phyloP scores from a whole-genome alignment of 2,113 vertebrate genomes.

The Catharus minimus region DNA sequence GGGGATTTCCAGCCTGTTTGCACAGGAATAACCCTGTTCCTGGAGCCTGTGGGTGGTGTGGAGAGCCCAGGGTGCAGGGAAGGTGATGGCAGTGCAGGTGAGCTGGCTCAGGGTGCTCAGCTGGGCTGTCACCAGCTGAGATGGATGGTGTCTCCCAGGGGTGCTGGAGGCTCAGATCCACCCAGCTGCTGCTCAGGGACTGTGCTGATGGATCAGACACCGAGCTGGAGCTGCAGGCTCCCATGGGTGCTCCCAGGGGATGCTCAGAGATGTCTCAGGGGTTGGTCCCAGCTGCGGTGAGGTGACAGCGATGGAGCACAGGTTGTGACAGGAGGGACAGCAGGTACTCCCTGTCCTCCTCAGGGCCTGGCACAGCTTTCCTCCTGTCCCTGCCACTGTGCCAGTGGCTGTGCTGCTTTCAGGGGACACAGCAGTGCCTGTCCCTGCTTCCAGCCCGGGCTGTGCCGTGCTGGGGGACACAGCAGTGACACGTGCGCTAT shows the following conservation, averaged over 20 bases:
- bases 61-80: background rate
- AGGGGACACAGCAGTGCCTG: background rate
- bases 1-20: background rate
- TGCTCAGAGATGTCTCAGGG: background rate
- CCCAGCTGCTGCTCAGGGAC: background rate
- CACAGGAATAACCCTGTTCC: background rate
- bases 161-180: background rate
- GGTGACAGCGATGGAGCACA: background rate
- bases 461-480: background rate
- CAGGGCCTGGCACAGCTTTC: background rate
- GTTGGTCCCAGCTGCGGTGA: background rate
- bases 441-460: background rate
- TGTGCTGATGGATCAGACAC: background rate
- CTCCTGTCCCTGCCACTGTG: background rate
- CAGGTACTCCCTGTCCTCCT: background rate
- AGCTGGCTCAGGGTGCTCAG: background rate
- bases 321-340: background rate
- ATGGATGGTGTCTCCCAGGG: background rate
- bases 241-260: background rate
- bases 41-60: background rate
- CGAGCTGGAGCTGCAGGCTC: background rate
- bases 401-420: background rate
- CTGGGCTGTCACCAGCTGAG: background rate
- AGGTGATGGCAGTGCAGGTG: background rate
- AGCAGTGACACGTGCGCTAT: background rate